phyloP scores from a whole-genome alignment of 2,113 vertebrate species.

The Cisticola juncidis region DNA sequence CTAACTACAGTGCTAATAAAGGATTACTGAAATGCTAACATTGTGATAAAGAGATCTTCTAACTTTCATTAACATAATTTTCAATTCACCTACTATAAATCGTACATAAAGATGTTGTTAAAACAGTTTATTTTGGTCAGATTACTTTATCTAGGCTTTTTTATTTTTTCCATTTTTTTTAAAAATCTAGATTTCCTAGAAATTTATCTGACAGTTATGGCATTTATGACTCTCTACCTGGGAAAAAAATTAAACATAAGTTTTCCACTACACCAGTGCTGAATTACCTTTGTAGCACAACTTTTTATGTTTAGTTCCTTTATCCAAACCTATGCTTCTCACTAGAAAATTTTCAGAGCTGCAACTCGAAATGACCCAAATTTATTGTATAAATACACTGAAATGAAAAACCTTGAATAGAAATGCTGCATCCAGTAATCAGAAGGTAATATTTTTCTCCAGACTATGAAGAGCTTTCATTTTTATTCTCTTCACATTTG shows the following conservation, averaged over 20 bases:
- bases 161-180: too few relatives aligned
- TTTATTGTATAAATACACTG: background rate
- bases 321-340: background rate
- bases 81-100: background rate
- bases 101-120: background rate
- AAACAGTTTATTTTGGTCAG: background rate
- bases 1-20: background rate
- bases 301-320: background rate
- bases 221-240: background rate
- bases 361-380: background rate
- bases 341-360: background rate
- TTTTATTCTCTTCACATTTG: background rate
- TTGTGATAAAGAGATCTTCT: background rate
- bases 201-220: background rate
- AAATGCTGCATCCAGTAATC: background rate
- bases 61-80: background rate
- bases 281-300: background rate
- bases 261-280: background rate
- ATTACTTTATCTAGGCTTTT: background rate
- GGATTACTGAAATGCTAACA: background rate
- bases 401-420: slow-evolving; percentile 15
- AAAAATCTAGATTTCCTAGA: background rate
- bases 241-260: background rate
- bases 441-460: slow-evolving; percentile 16
- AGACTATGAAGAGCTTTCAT: background rate